phyloP scores from a whole-genome alignment of 1,140 invertebrate genomes.

The Nephotettix cincticeps region DNA sequence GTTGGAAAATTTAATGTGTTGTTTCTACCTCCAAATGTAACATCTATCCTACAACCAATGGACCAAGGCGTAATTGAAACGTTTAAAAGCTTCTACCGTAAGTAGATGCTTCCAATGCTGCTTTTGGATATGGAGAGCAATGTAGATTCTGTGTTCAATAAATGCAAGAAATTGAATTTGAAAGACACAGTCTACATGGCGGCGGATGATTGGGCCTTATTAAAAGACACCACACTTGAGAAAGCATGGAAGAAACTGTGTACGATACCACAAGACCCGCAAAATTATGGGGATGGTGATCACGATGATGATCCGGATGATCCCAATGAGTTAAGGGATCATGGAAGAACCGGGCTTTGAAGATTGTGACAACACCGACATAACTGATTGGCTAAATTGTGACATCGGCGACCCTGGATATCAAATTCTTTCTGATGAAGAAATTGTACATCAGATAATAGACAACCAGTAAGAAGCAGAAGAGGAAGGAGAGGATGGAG shows the following conservation, averaged over 20 bases:
- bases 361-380: too few species aligned
- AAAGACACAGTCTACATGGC: too few species aligned
- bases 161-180: too few species aligned
- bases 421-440: not conserved
- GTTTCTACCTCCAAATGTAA: constrained; percentile 38
- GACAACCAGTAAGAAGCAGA: too few species aligned
- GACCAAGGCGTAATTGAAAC: constrained; percentile 42
- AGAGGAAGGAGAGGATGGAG: too few species aligned
- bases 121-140: not conserved
- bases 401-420: constrained; percentile 25
- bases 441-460: too few species aligned
- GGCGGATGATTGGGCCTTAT: constrained; percentile 43
- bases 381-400: constrained; percentile 26
- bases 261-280: too few species aligned
- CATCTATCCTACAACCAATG: constrained; percentile 46
- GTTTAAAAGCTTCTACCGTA: constrained; percentile 38
- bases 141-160: not conserved
- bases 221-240: constrained; percentile 42
- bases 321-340: too few species aligned
- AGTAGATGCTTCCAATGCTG: not conserved
- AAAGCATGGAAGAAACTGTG: too few species aligned
- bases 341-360: too few species aligned
- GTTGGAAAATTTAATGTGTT: constrained; percentile 25
- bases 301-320: not conserved
- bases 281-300: not conserved